phyloP scores from a whole-genome alignment of 2,888 invertebrate genomes.

The Athrips mouffetella region DNA sequence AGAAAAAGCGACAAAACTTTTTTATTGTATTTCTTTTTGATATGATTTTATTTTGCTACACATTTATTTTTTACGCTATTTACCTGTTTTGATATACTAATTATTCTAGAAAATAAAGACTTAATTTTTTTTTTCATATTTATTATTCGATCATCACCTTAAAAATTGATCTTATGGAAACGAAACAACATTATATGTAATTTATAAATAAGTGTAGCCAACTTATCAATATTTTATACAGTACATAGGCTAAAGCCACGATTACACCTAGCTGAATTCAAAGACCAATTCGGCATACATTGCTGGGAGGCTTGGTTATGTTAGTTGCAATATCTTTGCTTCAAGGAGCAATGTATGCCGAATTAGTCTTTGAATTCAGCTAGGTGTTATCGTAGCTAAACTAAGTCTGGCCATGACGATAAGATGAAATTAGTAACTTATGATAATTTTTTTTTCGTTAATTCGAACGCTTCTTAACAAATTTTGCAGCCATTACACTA shows the following conservation, averaged over 20 bases:
- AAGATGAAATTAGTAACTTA: not conserved
- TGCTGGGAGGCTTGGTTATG: no score
- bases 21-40: no score
- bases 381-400: no score
- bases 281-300: no score
- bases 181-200: constrained; percentile 21
- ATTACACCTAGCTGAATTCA: no score
- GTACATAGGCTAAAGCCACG: constrained; percentile 13
- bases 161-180: constrained; percentile 35
- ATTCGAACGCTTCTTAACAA: no score
- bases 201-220: constrained; percentile 29
- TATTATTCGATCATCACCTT: constrained; percentile 42
- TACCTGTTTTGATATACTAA: not conserved
- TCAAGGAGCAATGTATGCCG: no score
- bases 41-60: not conserved
- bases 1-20: not conserved
- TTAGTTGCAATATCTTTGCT: no score
- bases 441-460: no score
- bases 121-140: constrained; percentile 35
- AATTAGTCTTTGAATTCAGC: no score
- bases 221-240: constrained; percentile 18
- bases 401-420: not conserved
- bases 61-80: not conserved
- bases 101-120: constrained; percentile 9
- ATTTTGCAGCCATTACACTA: no score